Evolutionary conservation across 2,113 vertebrate genomes (phyloP), one percentile per base, ranked within the genome.

Genomic region (Pyxicephalus adspersus): DNA sequence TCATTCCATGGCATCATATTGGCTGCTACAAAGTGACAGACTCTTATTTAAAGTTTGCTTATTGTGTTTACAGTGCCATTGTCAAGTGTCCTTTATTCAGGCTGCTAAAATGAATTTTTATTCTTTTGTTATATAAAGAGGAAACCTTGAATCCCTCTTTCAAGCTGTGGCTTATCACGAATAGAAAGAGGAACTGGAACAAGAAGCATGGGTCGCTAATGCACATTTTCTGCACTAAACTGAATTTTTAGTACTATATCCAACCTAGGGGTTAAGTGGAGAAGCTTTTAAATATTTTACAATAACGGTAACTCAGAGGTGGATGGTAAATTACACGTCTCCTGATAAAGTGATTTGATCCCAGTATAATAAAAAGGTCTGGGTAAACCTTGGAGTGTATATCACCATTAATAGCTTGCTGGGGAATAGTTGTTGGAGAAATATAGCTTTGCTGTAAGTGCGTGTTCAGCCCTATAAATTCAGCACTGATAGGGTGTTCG

Each of bases 221-320:
- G 50, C 54, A 55, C n/a, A 7, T 57, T 28, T 60, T 29, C 15
- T 18, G n/a, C 34, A 31, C 34, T 51, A 38, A 4, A 76, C 16
- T 11, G 19, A 2, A 13, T 20, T 15, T 23, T 22, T 31, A 60
- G 28, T 77, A 25, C 18, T 75, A 18, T 75, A 16, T 4, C 64
- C 31, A 13, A 22, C n/a, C n/a, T 55, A 23, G 29, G 50, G 26
- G 45, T 66, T 57, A 77, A 57, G 9, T 17, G 23, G 22, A 18
- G 23, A 8, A 77, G 63, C 64, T 52, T 63, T 77, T 77, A 51
- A 65, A 66, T 77, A 55, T 34, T 66, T 57, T 15, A 67, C 50
- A 66, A 66, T 31, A 25, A 2, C 28, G 7, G 63, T 65, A 54
- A 77, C 23, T 25, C 64, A 16, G 8, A 23, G 19, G 38, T 28